Base-by-base conservation (phyloP, 2,888 invertebrate genomes). In the Drosophila mimica region DNA sequence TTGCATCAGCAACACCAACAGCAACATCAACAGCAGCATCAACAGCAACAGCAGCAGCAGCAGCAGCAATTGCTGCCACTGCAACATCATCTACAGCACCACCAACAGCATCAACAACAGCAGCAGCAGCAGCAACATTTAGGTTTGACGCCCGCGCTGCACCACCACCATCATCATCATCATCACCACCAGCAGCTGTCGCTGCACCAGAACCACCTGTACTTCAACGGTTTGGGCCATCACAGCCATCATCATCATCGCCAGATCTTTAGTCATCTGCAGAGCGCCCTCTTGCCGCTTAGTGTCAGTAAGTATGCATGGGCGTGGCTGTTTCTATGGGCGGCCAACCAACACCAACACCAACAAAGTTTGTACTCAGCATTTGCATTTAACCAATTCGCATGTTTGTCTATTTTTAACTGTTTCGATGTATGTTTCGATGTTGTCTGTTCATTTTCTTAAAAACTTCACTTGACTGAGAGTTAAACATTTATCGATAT, bases 251-350 rank as follows among this genome's bases (percentile, higher is more conserved):
- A 90, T 38, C 92, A 91, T 73, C 92, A 91, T 77, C 92, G 93
- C 53, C 93, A 93, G 89, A 90, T 93, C 82, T 93, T 93, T 88
- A 92, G 92, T 79, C 93, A 93, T 61, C 89, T 93, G 91, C 93
- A 93, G 81, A 92, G 91, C 76, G 92, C 91, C 53, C 89, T 93
- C 60, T 91, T 93, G 91, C 93, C 93, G 81, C 89, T 93, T 82
- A 93, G 93, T 88, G 92, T 93, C 79, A 93, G 93, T 93, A 93
- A 93, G 93, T 93, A 93, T 59, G 66, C 58, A 38, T 31, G 73
- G 56, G 66, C 65, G 70, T 71, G 71, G 58, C 62, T n/a, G 9
- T 28, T 36, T n/a, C 15, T 46, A 20, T 28, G 49, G 46, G 53
- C 36, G 38, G 13, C 36, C 34, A 59, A 59, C 15, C n/a, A 56